Evolutionary conservation across 2,888 invertebrate species (phyloP).

Genomic region (Ophraella communa): DNA sequence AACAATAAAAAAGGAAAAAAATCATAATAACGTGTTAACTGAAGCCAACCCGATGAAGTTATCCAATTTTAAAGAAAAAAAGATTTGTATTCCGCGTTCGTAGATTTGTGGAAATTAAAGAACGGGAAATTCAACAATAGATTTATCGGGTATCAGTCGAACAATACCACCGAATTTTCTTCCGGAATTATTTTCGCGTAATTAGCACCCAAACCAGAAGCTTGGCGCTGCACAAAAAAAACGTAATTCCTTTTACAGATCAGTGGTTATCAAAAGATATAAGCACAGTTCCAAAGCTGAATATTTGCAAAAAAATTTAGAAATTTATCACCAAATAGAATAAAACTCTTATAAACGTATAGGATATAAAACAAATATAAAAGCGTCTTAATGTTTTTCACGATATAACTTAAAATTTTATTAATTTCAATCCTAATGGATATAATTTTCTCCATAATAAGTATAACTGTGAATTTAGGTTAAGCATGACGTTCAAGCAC

Average conservation of each 20-base stretch:
- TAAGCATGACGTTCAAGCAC: too few relatives aligned
- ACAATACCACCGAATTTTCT: slow-evolving; percentile 23
- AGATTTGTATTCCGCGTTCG: slow-evolving; percentile 7
- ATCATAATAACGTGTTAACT: slow-evolving; percentile 10
- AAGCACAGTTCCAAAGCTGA: too few relatives aligned
- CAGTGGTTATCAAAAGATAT: slow-evolving; percentile 9
- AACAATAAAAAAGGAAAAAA: background rate
- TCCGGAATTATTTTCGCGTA: slow-evolving; percentile 11
- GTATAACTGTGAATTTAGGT: too few relatives aligned
- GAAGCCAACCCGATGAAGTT: slow-evolving; percentile 4
- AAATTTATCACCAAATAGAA: too few relatives aligned
- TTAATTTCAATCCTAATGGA: too few relatives aligned
- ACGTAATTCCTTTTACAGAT: slow-evolving; percentile 11
- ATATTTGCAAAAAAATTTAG: too few relatives aligned
- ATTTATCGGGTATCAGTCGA: slow-evolving; percentile 22
- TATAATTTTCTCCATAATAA: too few relatives aligned
- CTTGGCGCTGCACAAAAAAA: too few relatives aligned
- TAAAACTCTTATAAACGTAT: too few relatives aligned
- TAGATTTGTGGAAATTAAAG: slow-evolving; percentile 3
- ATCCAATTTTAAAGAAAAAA: background rate
- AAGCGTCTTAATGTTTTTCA: too few relatives aligned
- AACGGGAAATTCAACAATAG: slow-evolving; percentile 16
- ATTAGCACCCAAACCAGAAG: slow-evolving; percentile 21
- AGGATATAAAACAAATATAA: too few relatives aligned
- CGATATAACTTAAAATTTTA: too few relatives aligned